Conservation (phyloP, 2,113 vertebrate genomes). For the Chaetura pelagica region DNA sequence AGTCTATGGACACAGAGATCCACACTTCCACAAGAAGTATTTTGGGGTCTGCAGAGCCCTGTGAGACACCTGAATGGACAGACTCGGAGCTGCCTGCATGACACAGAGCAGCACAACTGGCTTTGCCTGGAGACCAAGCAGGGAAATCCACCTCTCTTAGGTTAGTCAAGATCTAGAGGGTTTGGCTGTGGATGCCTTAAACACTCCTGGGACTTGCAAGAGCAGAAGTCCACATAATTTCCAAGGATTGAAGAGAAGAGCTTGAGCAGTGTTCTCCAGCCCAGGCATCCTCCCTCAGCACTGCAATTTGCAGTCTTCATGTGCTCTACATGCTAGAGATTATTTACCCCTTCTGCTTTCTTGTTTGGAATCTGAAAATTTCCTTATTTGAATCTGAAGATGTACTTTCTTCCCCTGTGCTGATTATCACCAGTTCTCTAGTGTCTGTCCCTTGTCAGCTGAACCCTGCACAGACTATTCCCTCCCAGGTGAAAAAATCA, state of each 20-base stretch:
- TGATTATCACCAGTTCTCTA: not conserved
- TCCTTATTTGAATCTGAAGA: not conserved
- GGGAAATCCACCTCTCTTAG: not conserved
- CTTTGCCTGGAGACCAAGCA: not conserved
- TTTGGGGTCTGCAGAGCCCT: not conserved
- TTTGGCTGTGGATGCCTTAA: not conserved
- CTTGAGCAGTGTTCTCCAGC: not conserved
- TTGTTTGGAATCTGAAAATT: not conserved
- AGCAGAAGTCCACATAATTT: not conserved
- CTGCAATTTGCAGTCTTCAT: not conserved
- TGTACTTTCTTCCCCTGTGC: not conserved
- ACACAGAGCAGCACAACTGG: not conserved
- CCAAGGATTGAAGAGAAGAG: not conserved
- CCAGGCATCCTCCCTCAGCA: not conserved
- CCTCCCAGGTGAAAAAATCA: not conserved
- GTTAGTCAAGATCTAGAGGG: not conserved
- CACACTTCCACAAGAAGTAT: not conserved
- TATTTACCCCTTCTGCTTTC: not conserved
- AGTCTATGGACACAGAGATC: not conserved
- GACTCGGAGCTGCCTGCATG: not conserved
- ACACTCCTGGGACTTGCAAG: not conserved
- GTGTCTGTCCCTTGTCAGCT: not conserved
- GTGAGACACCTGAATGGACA: not conserved
- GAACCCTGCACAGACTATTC: not conserved
- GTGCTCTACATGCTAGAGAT: not conserved